Base-by-base conservation (phyloP, 2,888 invertebrate species). In the Lasioglossum pauxillum region DNA sequence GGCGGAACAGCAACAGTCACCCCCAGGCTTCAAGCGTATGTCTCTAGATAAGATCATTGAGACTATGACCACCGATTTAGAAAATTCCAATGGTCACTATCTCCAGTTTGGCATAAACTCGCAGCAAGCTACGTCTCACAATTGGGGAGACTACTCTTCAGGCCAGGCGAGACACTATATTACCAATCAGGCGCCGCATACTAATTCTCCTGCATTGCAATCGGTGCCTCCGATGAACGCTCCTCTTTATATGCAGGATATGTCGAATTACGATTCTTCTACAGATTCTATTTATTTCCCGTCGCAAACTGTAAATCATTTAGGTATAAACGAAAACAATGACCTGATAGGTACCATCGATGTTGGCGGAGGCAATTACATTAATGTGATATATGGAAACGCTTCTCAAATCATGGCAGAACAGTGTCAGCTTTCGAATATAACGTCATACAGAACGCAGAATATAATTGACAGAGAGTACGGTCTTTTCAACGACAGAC, bases 1-100 rank as follows among this genome's bases (percentile, higher is more conserved):
- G 93, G 91, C 92, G 78, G 93, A 94, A 35, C 85, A 85, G 86
- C 92, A 92, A 80, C 94, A 93, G 82, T 88, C 93, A 27, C 91
- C 93, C 27, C 88, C 93, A 35, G 93, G 93, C 57, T 92, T 93
- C 75, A 94, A 94, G 75, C 93, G 91, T 35, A 93, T 95, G 92
- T 94, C 94, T 5, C 87, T 96, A 90, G 96, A 96, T 90, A 96
- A 96, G 93, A 96, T 96, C 84, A 96, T 96, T 82, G 96, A 96
- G 90, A 96, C 96, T 89, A 96, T 96, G 96, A 96, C 96, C 57
- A 96, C 96, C 27, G 96, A 96, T 93, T 95, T 96, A 87, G 96
- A 96, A 90, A 96, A 95, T 93, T 95, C 95, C n/a, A 96, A 96
- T 83, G 96, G 96, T 38, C 96, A 96, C 90, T 96, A 96, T 91